Base-by-base conservation (phyloP, 2,797 vertebrate genomes). In the Tenualosa ilisha region DNA sequence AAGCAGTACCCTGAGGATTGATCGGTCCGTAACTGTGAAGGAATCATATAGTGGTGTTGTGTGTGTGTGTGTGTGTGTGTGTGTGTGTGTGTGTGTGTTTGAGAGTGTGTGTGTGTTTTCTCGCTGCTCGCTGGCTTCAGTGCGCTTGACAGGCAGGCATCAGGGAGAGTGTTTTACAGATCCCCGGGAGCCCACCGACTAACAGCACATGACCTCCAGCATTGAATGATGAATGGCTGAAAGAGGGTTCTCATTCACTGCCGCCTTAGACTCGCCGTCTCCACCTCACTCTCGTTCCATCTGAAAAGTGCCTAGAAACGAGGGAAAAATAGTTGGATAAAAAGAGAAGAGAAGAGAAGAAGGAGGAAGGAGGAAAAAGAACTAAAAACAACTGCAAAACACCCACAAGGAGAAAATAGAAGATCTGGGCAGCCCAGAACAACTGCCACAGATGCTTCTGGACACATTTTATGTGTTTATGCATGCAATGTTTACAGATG, bases 121-220 rank as follows among this genome's bases (percentile, higher is more conserved):
- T 90, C 83, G 87, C 85, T 85, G 89, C 87, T 90, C 83, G 12
- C 72, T 90, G 88, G 88, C 89, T 92, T 89, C 87, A 89, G 91
- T 90, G 87, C 91, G 90, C 89, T 91, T 92, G 90, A 89, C 91
- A 93, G 93, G 91, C 88, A 90, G 89, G 88, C 93, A 90, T 93
- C 91, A 84, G 92, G 91, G 91, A 93, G 91, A 92, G 91, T 94
- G 94, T 94, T 95, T 94, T 95, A 95, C 94, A 93, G 93, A 94
- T 94, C 92, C 93, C 93, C 90, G 59, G 91, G 93, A 96, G 93
- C 94, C 93, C 93, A 92, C 93, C 93, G 93, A 94, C 95, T 94
- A 95, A 95, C 94, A 94, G 95, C 94, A 94, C 93, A 93, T 91
- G 90, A 95, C 95, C 95, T 93, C 94, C 93, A 93, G 94, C 94